phyloP scores from a whole-genome alignment of 2,113 vertebrate species.

The Oryzias celebensis region DNA sequence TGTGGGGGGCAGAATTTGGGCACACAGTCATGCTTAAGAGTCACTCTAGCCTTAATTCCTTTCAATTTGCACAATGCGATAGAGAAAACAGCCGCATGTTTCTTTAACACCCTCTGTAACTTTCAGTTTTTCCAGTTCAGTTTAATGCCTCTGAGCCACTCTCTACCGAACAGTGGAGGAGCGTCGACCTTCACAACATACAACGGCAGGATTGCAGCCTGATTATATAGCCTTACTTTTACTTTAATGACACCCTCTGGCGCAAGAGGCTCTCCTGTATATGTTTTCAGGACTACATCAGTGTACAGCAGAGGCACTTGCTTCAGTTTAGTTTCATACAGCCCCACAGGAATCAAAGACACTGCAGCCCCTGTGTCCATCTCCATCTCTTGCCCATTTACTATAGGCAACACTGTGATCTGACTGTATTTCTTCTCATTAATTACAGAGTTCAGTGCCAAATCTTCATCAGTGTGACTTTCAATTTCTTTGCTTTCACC shows the following conservation, averaged over 20 bases:
- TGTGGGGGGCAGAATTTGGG: conserved; percentile 1
- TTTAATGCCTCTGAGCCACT: not conserved
- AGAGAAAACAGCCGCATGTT: not conserved
- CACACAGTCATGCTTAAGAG: not conserved
- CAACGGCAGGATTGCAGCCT: not conserved
- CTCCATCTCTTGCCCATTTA: not conserved
- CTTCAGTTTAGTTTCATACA: not conserved
- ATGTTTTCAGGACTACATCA: not conserved
- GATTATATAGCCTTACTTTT: not conserved
- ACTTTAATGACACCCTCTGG: not conserved
- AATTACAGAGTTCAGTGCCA: not conserved
- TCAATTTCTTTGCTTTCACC: not conserved
- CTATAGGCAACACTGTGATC: not conserved
- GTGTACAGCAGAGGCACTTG: not conserved
- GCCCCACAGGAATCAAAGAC: not conserved
- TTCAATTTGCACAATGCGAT: not conserved
- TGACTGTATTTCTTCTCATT: not conserved
- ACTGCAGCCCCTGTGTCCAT: not conserved
- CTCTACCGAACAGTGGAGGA: not conserved
- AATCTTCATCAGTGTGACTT: not conserved
- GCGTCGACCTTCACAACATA: conserved; percentile 1
- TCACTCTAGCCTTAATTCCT: not conserved
- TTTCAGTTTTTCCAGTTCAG: conserved; percentile 4
- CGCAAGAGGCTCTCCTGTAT: not conserved
- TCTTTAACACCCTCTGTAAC: not conserved